A percentile compares a stretch with the other conserved stretches of the same genome.
phyloP scores from a whole-genome alignment of 2,888 invertebrate genomes.

The Stegophylla sp. region DNA sequence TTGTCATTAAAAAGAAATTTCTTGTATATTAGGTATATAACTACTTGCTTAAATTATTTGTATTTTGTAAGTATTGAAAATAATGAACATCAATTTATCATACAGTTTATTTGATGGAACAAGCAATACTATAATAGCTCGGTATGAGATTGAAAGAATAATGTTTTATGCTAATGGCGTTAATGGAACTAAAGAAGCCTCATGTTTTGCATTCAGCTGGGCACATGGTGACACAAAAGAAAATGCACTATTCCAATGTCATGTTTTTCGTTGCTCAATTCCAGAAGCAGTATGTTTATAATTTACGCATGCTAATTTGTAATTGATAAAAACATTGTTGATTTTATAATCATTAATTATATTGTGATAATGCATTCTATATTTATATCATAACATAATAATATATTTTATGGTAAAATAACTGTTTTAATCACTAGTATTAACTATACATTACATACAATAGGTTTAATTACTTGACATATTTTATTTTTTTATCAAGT shows the following conservation, averaged over 20 bases:
- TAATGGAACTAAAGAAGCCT: slow-evolving; percentile 79
- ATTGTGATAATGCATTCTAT: too few species aligned
- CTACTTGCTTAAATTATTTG: neutral
- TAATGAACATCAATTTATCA: slow-evolving; percentile 57
- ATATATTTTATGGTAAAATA: neutral
- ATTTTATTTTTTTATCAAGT: slow-evolving; percentile 31
- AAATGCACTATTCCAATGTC: slow-evolving; percentile 92
- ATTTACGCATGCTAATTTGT: neutral
- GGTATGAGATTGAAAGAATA: slow-evolving; percentile 90
- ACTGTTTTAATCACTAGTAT: slow-evolving; percentile 6
- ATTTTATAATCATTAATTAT: neutral
- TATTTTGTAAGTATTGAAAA: neutral
- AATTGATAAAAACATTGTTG: neutral
- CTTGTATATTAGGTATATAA: neutral
- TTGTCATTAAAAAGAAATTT: neutral
- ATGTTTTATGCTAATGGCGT: slow-evolving; percentile 93
- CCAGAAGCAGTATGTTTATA: slow-evolving; percentile 81
- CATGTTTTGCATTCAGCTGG: slow-evolving; percentile 99
- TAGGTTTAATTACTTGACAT: slow-evolving; percentile 22
- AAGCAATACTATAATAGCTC: slow-evolving; percentile 80
- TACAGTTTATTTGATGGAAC: slow-evolving; percentile 82
- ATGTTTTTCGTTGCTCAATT: slow-evolving; percentile 94
- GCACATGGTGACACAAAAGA: slow-evolving; percentile 84
- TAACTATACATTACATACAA: neutral
- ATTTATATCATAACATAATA: neutral